A percentile compares a stretch with the other conserved stretches of the same genome.
Conservation (phyloP, 2,888 invertebrate genomes). For the Liopterus haemorrhoidalis region DNA sequence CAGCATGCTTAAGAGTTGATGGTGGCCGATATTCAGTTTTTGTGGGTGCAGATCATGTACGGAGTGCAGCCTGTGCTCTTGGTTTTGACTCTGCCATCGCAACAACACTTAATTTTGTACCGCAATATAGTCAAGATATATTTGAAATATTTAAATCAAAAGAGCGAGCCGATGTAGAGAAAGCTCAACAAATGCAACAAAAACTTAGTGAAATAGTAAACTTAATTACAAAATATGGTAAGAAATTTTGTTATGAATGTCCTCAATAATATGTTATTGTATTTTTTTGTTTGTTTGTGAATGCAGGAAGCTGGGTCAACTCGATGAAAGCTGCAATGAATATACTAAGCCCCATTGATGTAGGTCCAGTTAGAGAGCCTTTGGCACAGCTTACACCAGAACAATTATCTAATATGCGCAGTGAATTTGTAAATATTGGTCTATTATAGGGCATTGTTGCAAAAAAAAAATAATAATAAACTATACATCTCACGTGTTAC, state of each 20-base stretch:
- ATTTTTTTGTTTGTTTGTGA: slow-evolving; percentile 12
- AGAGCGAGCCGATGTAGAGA: slow-evolving; percentile 43
- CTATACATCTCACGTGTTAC: too few species aligned
- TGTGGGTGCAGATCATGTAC: slow-evolving; percentile 65
- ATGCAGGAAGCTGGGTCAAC: slow-evolving; percentile 62
- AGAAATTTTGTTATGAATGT: too few species aligned
- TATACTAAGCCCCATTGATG: slow-evolving; percentile 53
- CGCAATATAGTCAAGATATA: slow-evolving; percentile 54
- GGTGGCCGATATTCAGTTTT: slow-evolving; percentile 54
- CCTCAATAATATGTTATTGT: slow-evolving; percentile 3
- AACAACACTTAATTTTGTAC: slow-evolving; percentile 63
- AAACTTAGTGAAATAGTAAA: slow-evolving; percentile 39
- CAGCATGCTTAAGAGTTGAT: slow-evolving; percentile 52
- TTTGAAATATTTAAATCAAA: slow-evolving; percentile 48
- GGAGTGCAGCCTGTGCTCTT: slow-evolving; percentile 57
- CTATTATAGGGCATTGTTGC: too few species aligned
- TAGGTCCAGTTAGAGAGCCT: slow-evolving; percentile 59
- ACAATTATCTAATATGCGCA: too few species aligned
- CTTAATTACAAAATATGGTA: slow-evolving; percentile 45
- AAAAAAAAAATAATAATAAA: too few species aligned
- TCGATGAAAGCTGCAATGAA: slow-evolving; percentile 67
- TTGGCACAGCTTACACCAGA: slow-evolving; percentile 49
- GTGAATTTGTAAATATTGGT: too few species aligned
- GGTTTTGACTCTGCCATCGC: slow-evolving; percentile 70
- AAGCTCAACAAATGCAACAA: slow-evolving; percentile 52